Evolutionary conservation across 2,888 invertebrate species (phyloP), one percentile per base, ranked within the genome.

Genomic region (Lapara coniferarum): DNA sequence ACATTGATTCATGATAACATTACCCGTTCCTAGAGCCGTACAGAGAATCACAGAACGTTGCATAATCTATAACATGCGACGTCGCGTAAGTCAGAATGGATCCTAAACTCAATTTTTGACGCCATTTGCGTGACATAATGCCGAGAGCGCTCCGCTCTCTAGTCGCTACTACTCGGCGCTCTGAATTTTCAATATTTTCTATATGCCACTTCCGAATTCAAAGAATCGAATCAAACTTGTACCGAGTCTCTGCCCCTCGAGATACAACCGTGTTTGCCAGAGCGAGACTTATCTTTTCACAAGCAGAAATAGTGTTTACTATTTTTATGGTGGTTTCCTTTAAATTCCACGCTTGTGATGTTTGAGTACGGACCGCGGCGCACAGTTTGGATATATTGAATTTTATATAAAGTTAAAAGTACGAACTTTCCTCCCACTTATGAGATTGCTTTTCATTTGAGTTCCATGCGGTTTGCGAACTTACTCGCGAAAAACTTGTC

Each of bases 191-290:
- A 85, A 88, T 86, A 88, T 88, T 63, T 63, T 49, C 63, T 63
- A 49, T 63, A 63, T 19, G 46, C 63, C 49, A 63, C 63, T 63
- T 63, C 63, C 63, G 19, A 85, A 89, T 89, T 86, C 81, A 69
- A 79, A 77, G 84, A 89, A 90, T 89, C 88, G 85, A 90, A 90
- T 91, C 89, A 87, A 90, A 90, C 79, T 90, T 85, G 81, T 83
- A 10, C 78, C 83, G 80, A 83, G 82, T 84, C 85, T 84, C 77
- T 75, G 75, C 80, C 86, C 83, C 87, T 73, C 75, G 85, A 83
- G 87, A 82, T 75, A 72, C 71, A 75, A 82, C 77, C 76, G 79
- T 87, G 85, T 88, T 85, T 86, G 85, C 85, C 72, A 81, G 81
- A 78, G 78, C 79, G 76, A 86, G 87, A 89, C 87, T 88, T 59